These are phyloP conservation scores for Pituophis catenifer DNA, from an alignment of 2,113 vertebrate genomes.

Conservation along the genomic window DNA sequence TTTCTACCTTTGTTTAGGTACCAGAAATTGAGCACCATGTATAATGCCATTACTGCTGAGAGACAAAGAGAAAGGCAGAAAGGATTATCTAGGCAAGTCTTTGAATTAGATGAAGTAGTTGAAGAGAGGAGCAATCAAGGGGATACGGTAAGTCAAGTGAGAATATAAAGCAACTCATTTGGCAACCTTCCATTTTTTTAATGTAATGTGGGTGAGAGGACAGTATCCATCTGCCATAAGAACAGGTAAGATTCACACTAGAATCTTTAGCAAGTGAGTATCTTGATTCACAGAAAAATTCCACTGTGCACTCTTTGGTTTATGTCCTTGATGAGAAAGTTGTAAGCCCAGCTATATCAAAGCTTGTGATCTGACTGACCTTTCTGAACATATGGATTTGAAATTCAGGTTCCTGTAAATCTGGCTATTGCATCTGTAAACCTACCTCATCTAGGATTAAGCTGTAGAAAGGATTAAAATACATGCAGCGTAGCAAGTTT, in stretches of 20 bases:
- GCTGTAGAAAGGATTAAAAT: background rate
- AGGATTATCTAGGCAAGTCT: slow-evolving; percentile 81
- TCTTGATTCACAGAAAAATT: background rate
- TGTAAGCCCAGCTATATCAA: no score
- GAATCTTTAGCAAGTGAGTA: background rate
- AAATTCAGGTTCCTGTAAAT: no score
- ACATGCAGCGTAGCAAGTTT: background rate
- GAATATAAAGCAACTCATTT: background rate
- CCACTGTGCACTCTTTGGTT: background rate
- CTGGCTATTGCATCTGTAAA: background rate
- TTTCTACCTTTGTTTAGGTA: slow-evolving; percentile 66
- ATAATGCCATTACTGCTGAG: slow-evolving; percentile 77
- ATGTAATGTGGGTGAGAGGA: background rate
- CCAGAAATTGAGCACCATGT: slow-evolving; percentile 75
- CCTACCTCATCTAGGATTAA: background rate
- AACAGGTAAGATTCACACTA: background rate
- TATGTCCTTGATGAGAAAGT: background rate
- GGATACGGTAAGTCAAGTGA: background rate
- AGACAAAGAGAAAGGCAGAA: slow-evolving; percentile 81
- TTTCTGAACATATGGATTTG: no score
- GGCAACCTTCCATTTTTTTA: background rate
- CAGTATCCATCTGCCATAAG: background rate
- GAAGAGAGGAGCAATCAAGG: slow-evolving; percentile 77
- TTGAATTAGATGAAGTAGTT: slow-evolving; percentile 78
- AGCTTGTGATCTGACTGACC: no score